These are phyloP conservation scores for Nymphalis urticae DNA, from an alignment of 2,888 invertebrate genomes.

Conservation along the genomic window DNA sequence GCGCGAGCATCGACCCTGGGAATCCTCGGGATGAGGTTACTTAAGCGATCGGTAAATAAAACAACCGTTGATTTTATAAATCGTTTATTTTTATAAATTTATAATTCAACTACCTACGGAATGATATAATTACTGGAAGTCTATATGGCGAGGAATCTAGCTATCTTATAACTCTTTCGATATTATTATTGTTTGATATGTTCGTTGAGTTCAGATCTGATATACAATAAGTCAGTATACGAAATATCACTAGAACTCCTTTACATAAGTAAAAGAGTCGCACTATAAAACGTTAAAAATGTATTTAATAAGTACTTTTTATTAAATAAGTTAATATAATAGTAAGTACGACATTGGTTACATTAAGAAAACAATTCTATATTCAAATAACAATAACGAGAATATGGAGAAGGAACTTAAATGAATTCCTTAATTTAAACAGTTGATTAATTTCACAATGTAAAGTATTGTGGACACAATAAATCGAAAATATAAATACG, in stretches of 20 bases:
- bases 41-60: constrained; percentile 24
- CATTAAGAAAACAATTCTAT: constrained; percentile 3
- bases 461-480: constrained; percentile 29
- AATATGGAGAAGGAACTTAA: constrained; percentile 9
- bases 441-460: constrained; percentile 27
- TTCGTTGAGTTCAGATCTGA: constrained; percentile 23
- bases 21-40: background rate
- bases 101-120: constrained; percentile 31
- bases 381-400: constrained; percentile 16
- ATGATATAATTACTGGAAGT: constrained; percentile 31
- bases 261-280: constrained; percentile 2
- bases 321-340: background rate
- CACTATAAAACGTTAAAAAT: constrained; percentile 3
- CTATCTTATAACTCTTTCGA: constrained; percentile 2
- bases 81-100: constrained; percentile 22
- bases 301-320: background rate
- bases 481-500: constrained; percentile 28
- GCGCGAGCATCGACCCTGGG: constrained; percentile 38
- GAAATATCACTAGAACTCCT: constrained; percentile 4
- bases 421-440: constrained; percentile 8
- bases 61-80: constrained; percentile 22
- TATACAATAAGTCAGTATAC: constrained; percentile 6
- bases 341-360: constrained; percentile 1
- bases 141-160: constrained; percentile 14
- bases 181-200: constrained; percentile 25